Conservation (phyloP, 2,113 vertebrate genomes). For the Hymenochirus boettgeri region DNA sequence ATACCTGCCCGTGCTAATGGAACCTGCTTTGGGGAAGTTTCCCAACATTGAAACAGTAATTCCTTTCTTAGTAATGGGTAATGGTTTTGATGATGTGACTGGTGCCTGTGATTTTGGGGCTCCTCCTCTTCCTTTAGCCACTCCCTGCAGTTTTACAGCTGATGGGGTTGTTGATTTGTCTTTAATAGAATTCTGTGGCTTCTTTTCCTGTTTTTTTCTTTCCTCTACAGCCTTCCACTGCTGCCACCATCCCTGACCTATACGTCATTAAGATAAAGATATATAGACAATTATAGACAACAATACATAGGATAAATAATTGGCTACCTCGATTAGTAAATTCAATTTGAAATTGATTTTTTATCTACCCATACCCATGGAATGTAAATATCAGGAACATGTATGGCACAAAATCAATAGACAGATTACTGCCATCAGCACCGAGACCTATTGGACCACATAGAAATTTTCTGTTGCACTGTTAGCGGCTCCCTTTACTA, state of each 20-base stretch:
- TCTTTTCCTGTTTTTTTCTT: conserved; percentile 32
- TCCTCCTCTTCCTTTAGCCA: conserved; percentile 33
- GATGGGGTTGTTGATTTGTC: neutral
- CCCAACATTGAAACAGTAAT: neutral
- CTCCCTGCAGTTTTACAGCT: conserved; percentile 23
- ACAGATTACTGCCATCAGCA: too few species aligned
- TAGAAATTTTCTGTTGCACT: too few species aligned
- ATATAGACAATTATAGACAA: too few species aligned
- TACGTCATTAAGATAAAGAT: neutral
- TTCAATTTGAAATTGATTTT: too few species aligned
- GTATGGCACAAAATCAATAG: too few species aligned
- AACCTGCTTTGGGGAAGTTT: neutral
- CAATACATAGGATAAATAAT: too few species aligned
- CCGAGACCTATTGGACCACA: too few species aligned
- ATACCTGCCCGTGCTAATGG: too few species aligned
- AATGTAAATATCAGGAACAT: too few species aligned
- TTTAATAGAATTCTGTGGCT: neutral
- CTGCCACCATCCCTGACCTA: conserved; percentile 61
- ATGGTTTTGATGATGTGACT: conserved; percentile 25
- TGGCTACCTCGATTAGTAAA: too few species aligned
- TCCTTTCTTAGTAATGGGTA: neutral
- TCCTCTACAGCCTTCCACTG: conserved; percentile 40
- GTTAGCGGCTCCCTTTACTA: too few species aligned
- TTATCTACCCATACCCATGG: too few species aligned
- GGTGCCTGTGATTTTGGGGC: neutral